These are phyloP conservation scores for Hippolais icterina DNA, from an alignment of 2,113 vertebrate species.

Conservation along the genomic window DNA sequence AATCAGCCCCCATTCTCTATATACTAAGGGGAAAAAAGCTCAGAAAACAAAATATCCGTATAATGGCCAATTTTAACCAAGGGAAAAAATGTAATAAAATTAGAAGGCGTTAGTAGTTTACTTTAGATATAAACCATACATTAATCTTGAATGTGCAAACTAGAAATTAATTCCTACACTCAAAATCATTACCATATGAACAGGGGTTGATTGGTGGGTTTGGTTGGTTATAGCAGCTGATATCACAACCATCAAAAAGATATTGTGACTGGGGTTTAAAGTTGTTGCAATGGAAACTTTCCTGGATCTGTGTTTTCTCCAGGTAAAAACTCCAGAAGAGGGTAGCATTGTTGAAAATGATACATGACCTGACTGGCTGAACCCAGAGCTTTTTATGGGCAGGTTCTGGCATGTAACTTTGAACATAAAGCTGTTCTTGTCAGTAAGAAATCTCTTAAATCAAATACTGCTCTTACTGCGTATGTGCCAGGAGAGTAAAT, in stretches of 20 bases:
- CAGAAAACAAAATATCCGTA: conserved; percentile 22
- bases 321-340: neutral
- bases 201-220: neutral
- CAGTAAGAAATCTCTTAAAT: neutral
- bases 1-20: neutral
- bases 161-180: neutral
- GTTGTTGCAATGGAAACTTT: rapidly evolving
- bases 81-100: conserved; percentile 18
- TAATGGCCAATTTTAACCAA: conserved; percentile 20
- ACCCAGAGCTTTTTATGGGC: neutral
- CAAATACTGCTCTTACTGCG: neutral
- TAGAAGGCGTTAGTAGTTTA: neutral
- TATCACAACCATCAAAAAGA: neutral
- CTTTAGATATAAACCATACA: neutral
- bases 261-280: neutral
- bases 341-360: neutral
- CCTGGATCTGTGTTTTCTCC: neutral
- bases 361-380: neutral
- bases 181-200: neutral
- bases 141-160: neutral
- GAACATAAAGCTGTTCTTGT: neutral
- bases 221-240: neutral
- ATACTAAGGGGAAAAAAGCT: neutral
- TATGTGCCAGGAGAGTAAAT: neutral
- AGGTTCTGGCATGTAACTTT: neutral